These are phyloP conservation scores for Leptobrachium ailaonicum DNA, from an alignment of 2,113 vertebrate genomes.

Conservation along the genomic window DNA sequence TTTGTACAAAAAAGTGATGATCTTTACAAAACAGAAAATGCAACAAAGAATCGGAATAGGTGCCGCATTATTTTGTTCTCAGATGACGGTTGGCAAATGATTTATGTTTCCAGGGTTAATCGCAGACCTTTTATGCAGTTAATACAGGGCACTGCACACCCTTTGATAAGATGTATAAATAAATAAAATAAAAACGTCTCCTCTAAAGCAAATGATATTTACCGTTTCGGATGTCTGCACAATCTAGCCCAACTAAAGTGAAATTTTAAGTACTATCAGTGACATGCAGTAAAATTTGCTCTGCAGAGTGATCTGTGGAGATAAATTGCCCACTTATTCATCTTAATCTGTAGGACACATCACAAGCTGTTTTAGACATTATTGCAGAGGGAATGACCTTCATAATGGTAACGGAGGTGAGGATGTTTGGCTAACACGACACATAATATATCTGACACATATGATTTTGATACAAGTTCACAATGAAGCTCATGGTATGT, in stretches of 20 bases:
- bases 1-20: constrained; percentile 58
- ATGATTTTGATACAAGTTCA: too few species aligned
- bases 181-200: constrained; percentile 52
- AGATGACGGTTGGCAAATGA: constrained; percentile 52
- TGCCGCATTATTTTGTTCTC: constrained; percentile 44
- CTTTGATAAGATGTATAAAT: constrained; percentile 11
- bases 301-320: constrained; percentile 54
- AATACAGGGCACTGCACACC: constrained; percentile 46
- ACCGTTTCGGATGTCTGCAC: constrained; percentile 37
- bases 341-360: constrained; percentile 62
- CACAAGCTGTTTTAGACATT: constrained; percentile 53
- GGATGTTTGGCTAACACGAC: constrained; percentile 44
- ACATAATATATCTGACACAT: too few species aligned
- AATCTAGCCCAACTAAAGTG: constrained; percentile 54
- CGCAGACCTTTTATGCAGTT: constrained; percentile 51
- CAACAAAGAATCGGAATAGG: constrained; percentile 12
- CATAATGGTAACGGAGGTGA: constrained; percentile 55
- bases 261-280: constrained; percentile 54
- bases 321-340: constrained; percentile 60
- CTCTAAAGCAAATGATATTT: constrained; percentile 53
- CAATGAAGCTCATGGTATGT: too few species aligned
- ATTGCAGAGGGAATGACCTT: constrained; percentile 60
- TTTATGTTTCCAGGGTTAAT: constrained; percentile 55
- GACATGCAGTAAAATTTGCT: constrained; percentile 54
- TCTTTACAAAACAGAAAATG: constrained; percentile 47